phyloP scores from a whole-genome alignment of 2,797 vertebrate genomes.

The Trematomus bernacchii region DNA sequence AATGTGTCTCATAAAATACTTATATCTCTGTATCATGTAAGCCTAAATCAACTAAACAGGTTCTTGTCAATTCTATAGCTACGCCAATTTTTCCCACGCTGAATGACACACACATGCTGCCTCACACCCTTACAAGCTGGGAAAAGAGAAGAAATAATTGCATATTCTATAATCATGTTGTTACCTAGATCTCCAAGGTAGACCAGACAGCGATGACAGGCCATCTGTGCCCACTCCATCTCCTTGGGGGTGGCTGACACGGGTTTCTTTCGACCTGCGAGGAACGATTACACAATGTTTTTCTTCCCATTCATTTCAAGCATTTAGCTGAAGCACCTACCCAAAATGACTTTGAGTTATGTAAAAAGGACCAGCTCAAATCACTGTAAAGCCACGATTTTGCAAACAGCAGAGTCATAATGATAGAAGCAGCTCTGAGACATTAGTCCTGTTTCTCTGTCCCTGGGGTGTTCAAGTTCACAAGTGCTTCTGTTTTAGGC shows the following conservation, averaged over 20 bases:
- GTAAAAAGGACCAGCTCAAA: conserved; percentile 15
- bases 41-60: conserved; percentile 11
- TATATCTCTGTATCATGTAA: conserved; percentile 9
- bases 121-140: conserved; percentile 38
- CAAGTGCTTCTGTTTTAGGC: neutral
- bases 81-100: conserved; percentile 44
- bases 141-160: conserved; percentile 21
- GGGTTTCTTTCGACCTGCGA: conserved; percentile 93
- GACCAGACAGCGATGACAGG: conserved; percentile 96
- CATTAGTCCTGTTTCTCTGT: neutral
- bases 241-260: conserved; percentile 94
- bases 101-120: conserved; percentile 51
- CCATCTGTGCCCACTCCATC: conserved; percentile 99
- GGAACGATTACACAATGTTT: conserved; percentile 33
- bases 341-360: conserved; percentile 26
- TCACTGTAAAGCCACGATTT: conserved; percentile 1
- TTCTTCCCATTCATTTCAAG: neutral
- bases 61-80: conserved; percentile 2
- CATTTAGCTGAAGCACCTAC: conserved; percentile 19
- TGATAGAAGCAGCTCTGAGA: neutral
- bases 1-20: neutral
- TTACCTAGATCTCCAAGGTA: conserved; percentile 98
- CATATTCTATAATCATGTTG: conserved; percentile 45
- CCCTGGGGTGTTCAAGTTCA: neutral
- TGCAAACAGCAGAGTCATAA: neutral